These are phyloP conservation scores for Sylvicola cinctus DNA, from an alignment of 2,888 invertebrate species.

Conservation along the genomic window DNA sequence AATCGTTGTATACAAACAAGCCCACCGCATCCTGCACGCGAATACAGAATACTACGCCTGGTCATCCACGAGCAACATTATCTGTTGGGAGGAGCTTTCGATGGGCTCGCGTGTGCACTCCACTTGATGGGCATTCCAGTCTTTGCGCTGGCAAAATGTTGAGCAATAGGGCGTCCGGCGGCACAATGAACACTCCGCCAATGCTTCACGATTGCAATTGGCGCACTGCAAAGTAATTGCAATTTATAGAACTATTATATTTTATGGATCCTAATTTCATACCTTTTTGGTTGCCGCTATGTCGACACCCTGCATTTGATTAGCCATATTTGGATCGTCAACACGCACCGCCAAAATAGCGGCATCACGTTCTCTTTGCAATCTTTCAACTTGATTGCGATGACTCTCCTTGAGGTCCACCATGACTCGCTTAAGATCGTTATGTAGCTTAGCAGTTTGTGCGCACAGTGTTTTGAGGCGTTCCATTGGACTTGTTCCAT, in stretches of 20 bases:
- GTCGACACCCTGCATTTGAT: constrained; percentile 25
- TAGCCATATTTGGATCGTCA: constrained; percentile 28
- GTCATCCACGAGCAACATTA: constrained; percentile 72
- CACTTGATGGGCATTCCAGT: constrained; percentile 72
- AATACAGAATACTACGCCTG: constrained; percentile 16
- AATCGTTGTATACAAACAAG: too few relatives aligned
- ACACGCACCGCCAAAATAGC: constrained; percentile 45
- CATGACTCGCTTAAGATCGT: constrained; percentile 48
- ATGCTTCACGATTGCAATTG: constrained; percentile 73
- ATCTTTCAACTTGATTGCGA: constrained; percentile 39
- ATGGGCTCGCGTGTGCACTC: constrained; percentile 51
- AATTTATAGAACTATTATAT: constrained; percentile 7
- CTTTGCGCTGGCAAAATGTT: constrained; percentile 75
- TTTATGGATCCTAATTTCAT: too few relatives aligned
- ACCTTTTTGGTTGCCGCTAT: constrained; percentile 59
- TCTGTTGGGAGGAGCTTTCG: constrained; percentile 59
- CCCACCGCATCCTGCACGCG: too few relatives aligned
- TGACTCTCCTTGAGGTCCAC: constrained; percentile 51
- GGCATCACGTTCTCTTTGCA: constrained; percentile 42
- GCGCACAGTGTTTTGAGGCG: constrained; percentile 48
- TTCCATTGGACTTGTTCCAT: constrained; percentile 27
- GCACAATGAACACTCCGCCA: constrained; percentile 72
- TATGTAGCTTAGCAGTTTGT: constrained; percentile 42
- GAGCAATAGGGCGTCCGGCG: constrained; percentile 75
- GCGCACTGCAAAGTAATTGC: constrained; percentile 49